These are phyloP conservation scores for Geopemphigus sp. DNA, from an alignment of 1,140 invertebrate genomes.

Conservation along the genomic window DNA sequence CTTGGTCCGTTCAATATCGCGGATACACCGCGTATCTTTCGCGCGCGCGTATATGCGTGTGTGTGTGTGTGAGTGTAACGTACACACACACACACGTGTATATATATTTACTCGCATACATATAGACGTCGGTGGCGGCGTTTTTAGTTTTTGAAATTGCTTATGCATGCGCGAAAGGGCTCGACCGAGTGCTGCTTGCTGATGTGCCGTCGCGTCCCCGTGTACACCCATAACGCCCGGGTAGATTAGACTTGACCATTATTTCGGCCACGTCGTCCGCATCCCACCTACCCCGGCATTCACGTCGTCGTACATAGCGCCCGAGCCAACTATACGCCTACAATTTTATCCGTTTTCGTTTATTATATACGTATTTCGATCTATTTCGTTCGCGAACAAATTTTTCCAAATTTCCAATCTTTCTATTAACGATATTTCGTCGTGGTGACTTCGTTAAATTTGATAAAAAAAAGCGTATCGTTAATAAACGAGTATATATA, in stretches of 20 bases:
- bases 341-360: no score
- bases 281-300: no score
- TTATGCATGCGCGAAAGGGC: conserved; percentile 44
- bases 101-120: neutral
- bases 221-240: neutral
- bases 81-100: neutral
- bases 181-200: neutral
- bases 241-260: conserved; percentile 9
- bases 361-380: no score
- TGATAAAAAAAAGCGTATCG: no score
- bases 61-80: no score
- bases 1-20: conserved; percentile 45
- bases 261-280: neutral
- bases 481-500: no score
- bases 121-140: neutral
- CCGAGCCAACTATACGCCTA: no score
- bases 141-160: conserved; percentile 46
- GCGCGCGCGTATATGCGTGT: neutral
- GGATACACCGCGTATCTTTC: neutral
- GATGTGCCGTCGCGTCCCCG: neutral
- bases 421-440: no score
- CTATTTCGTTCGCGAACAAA: no score
- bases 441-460: no score
- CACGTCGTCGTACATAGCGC: no score
- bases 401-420: no score